Conservation (phyloP, 2,797 vertebrate species). For the Neosalanx taihuensis region DNA sequence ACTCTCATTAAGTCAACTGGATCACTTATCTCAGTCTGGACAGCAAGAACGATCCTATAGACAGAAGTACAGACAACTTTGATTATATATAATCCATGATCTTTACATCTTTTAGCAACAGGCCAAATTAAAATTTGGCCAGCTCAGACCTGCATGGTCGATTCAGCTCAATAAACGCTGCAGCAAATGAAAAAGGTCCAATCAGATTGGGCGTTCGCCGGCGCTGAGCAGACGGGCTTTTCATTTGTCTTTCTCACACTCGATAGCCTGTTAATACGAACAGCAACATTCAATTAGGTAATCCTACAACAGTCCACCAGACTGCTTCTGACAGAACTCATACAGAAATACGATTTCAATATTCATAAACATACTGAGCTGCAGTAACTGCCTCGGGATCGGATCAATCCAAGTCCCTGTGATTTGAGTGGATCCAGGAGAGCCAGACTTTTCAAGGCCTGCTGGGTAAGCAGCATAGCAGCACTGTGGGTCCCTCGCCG, state of each 20-base stretch:
- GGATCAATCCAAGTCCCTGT: background rate
- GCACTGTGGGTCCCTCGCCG: slow-evolving; percentile 13
- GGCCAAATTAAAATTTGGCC: slow-evolving; percentile 47
- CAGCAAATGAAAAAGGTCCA: slow-evolving; percentile 46
- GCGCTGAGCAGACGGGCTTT: slow-evolving; percentile 5
- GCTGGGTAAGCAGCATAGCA: slow-evolving; percentile 4
- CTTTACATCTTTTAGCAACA: slow-evolving; percentile 30
- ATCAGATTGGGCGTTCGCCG: slow-evolving; percentile 31
- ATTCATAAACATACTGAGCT: background rate
- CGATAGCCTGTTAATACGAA: slow-evolving; percentile 48
- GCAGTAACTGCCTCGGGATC: background rate
- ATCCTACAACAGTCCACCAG: slow-evolving; percentile 35
- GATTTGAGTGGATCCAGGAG: background rate
- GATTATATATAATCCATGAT: background rate
- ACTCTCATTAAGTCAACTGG: too few relatives aligned
- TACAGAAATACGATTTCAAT: background rate
- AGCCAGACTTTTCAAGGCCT: slow-evolving; percentile 4
- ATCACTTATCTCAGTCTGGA: too few relatives aligned
- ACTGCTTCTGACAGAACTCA: background rate
- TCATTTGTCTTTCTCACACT: slow-evolving; percentile 51
- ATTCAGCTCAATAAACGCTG: slow-evolving; percentile 58
- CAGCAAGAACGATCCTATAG: too few relatives aligned
- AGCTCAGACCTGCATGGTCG: slow-evolving; percentile 46
- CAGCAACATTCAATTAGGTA: slow-evolving; percentile 39
- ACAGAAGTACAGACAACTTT: too few relatives aligned